phyloP scores from a whole-genome alignment of 2,113 vertebrate genomes.

The Tyto alba region DNA sequence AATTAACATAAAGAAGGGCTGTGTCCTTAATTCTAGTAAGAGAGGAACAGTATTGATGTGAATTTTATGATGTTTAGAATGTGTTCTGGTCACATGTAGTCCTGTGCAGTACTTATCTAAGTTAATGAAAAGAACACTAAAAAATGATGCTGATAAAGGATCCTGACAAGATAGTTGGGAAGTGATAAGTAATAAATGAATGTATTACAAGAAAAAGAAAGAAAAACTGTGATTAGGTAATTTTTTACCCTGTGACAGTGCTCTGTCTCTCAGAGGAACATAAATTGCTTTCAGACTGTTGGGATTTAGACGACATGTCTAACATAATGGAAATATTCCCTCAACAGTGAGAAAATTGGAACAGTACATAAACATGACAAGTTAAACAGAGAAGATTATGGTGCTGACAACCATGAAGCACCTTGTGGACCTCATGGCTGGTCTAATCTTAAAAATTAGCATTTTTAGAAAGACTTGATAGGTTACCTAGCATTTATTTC shows the following conservation, averaged over 20 bases:
- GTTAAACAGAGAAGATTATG: constrained; percentile 25
- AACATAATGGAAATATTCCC: constrained; percentile 32
- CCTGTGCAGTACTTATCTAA: background rate
- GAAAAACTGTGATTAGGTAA: background rate
- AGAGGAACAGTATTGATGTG: background rate
- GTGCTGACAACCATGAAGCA: constrained; percentile 6
- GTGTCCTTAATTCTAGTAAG: background rate
- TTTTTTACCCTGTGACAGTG: background rate
- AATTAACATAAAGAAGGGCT: background rate
- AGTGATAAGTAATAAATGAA: constrained; percentile 15
- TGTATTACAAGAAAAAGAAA: background rate
- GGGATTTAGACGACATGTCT: constrained; percentile 1
- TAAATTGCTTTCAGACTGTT: constrained; percentile 19
- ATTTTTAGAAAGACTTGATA: background rate
- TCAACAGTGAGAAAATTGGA: constrained; percentile 20
- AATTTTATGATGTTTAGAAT: constrained; percentile 24
- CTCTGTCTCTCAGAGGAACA: background rate
- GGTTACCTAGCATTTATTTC: background rate
- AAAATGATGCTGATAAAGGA: background rate
- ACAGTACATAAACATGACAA: constrained; percentile 48
- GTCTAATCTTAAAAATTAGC: background rate
- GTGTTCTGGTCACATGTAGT: background rate
- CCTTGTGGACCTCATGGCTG: background rate
- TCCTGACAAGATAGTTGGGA: background rate
- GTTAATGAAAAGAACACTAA: constrained; percentile 18